Conservation (phyloP, 2,113 vertebrate species). For the Odocoileus hemionus region DNA sequence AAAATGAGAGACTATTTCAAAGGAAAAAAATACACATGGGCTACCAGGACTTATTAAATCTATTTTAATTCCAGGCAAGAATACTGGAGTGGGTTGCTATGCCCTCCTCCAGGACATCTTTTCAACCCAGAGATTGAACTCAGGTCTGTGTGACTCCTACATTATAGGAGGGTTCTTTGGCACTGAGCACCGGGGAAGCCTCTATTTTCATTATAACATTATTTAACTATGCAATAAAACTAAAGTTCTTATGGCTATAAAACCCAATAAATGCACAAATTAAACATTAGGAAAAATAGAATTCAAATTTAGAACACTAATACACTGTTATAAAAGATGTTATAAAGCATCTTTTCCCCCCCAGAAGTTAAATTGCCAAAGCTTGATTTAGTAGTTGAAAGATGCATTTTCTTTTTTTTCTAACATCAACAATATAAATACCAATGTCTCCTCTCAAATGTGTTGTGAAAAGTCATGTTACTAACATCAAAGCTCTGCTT, state of each 20-base stretch:
- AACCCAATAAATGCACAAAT: not conserved
- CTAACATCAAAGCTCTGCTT: not conserved
- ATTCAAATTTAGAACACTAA: not conserved
- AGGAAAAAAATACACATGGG: not conserved
- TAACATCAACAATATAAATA: not conserved
- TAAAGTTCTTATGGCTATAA: not conserved
- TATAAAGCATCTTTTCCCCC: no score
- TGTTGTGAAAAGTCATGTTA: not conserved
- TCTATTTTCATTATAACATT: slow-evolving; percentile 6
- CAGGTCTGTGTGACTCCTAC: not conserved
- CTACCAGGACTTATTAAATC: not conserved
- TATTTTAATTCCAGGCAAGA: not conserved
- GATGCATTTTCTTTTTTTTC: not conserved
- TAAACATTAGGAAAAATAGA: not conserved
- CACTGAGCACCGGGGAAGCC: not conserved
- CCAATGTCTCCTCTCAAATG: not conserved
- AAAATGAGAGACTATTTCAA: not conserved
- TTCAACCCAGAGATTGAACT: not conserved
- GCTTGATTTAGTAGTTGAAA: not conserved
- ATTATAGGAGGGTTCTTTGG: not conserved
- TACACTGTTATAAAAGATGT: not conserved
- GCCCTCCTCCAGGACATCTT: not conserved
- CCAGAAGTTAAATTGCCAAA: not conserved
- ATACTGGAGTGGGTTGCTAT: not conserved
- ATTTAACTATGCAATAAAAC: not conserved